These are phyloP conservation scores for Tinea pellionella DNA, from an alignment of 2,888 invertebrate genomes.

Conservation along the genomic window DNA sequence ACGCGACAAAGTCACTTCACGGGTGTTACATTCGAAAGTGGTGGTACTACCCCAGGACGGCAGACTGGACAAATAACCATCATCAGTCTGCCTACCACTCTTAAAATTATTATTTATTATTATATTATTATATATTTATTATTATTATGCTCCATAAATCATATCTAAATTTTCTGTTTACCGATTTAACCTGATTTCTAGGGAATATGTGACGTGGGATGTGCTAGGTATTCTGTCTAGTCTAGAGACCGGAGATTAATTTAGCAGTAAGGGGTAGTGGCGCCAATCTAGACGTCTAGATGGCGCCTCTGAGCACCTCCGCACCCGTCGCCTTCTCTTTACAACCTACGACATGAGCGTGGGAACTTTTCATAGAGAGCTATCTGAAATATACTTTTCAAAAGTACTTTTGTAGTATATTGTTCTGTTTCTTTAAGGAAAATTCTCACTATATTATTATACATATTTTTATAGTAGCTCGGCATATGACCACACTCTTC, in stretches of 20 bases:
- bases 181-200: background rate
- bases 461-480: too few relatives aligned
- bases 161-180: background rate
- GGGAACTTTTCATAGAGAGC: background rate
- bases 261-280: constrained; percentile 24
- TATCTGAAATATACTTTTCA: background rate
- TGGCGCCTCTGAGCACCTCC: constrained; percentile 24
- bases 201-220: background rate
- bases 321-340: constrained; percentile 6
- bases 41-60: too few relatives aligned
- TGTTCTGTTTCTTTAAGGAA: constrained; percentile 20
- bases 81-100: too few relatives aligned
- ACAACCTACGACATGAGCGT: background rate
- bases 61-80: too few relatives aligned
- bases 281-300: constrained; percentile 48
- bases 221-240: constrained; percentile 6
- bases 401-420: constrained; percentile 17
- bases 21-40: too few relatives aligned
- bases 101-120: too few relatives aligned
- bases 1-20: too few relatives aligned
- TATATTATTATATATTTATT: too few relatives aligned
- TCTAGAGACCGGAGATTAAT: constrained; percentile 26
- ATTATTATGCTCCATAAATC: too few relatives aligned
- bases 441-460: background rate
- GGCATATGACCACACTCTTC: too few relatives aligned